Conservation (phyloP, 2,113 vertebrate genomes). For the Rhinolophus ferrumequinum region DNA sequence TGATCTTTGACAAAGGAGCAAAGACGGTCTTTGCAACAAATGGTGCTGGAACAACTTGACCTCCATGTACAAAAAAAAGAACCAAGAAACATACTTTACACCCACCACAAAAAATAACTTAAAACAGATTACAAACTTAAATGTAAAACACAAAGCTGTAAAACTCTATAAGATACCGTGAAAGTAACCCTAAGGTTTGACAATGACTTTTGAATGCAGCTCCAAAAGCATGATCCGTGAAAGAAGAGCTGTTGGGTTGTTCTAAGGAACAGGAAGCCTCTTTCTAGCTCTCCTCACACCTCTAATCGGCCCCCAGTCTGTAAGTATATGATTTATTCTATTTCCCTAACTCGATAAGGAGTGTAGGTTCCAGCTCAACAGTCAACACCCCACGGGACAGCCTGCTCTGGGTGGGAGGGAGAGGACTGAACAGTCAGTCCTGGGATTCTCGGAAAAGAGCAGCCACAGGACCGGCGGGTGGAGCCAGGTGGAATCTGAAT, state of each 20-base stretch:
- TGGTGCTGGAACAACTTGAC: neutral
- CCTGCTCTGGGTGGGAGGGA: neutral
- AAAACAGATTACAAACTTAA: neutral
- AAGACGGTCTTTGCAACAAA: neutral
- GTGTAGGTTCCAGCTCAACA: neutral
- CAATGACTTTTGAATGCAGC: neutral
- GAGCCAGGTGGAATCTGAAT: neutral
- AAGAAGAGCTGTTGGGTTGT: neutral
- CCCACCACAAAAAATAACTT: neutral
- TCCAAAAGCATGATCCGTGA: neutral
- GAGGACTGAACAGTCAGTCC: neutral
- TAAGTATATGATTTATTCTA: neutral
- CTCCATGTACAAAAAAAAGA: neutral
- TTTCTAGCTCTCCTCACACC: no score
- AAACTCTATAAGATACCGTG: neutral
- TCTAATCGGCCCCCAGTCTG: neutral
- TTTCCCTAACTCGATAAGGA: accelerated
- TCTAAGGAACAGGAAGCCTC: neutral
- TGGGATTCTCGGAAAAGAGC: neutral
- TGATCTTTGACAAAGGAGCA: neutral
- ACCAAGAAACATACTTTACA: neutral
- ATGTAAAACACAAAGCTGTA: neutral
- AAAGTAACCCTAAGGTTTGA: neutral
- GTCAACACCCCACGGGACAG: accelerated
- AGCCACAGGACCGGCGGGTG: accelerated